Conservation (phyloP, 1,140 invertebrate species). For the Brachionus plicatilis region DNA sequence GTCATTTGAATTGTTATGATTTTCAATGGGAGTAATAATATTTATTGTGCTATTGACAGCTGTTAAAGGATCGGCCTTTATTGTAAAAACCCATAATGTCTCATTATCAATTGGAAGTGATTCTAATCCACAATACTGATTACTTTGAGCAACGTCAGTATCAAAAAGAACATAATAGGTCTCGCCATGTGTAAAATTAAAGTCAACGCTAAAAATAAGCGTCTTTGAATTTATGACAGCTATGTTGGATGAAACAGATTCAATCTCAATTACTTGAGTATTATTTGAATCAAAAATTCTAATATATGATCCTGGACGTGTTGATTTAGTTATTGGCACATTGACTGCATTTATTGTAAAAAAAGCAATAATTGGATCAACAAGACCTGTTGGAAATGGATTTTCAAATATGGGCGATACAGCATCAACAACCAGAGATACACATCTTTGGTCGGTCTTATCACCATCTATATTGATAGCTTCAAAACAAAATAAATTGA, state of each 20-base stretch:
- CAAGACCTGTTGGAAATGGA: not conserved
- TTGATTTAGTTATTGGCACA: not conserved
- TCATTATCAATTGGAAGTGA: not conserved
- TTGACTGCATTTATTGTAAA: not conserved
- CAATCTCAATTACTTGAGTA: not conserved
- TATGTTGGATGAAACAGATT: not conserved
- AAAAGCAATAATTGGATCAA: not conserved
- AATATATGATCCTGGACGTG: not conserved
- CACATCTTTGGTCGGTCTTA: not conserved
- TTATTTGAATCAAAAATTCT: not conserved
- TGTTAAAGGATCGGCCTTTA: not conserved
- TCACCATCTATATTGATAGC: not conserved
- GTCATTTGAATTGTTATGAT: not conserved
- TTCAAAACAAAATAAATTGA: constrained; percentile 2
- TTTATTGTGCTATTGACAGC: no score
- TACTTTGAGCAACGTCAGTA: not conserved
- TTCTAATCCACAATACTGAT: not conserved
- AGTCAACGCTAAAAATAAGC: not conserved
- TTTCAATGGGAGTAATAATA: not conserved
- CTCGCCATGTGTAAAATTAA: not conserved
- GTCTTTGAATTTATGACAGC: not conserved
- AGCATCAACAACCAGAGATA: not conserved
- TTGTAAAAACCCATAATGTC: not conserved
- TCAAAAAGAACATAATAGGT: not conserved
- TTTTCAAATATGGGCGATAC: not conserved